phyloP scores from a whole-genome alignment of 2,888 invertebrate genomes.

The Volucella inanis region DNA sequence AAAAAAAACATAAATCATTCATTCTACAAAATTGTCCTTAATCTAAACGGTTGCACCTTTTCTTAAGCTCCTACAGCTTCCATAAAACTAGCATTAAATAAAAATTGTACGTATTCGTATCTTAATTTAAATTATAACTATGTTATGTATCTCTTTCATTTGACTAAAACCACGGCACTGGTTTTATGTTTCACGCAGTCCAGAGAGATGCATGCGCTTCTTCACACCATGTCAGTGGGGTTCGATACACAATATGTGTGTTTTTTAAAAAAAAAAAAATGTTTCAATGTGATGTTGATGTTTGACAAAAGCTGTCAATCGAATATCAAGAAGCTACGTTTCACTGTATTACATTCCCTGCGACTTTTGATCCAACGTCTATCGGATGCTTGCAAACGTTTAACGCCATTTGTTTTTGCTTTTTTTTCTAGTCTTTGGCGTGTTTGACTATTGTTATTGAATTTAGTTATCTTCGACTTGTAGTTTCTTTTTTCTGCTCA shows the following conservation, averaged over 20 bases:
- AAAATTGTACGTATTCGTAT: background rate
- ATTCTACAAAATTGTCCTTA: background rate
- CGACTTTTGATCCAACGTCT: background rate
- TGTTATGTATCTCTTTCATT: slow-evolving; percentile 22
- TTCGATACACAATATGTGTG: background rate
- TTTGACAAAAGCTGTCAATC: slow-evolving; percentile 2
- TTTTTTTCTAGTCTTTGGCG: slow-evolving; percentile 10
- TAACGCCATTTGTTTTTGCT: slow-evolving; percentile 2
- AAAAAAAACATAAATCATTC: background rate
- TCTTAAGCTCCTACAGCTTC: background rate
- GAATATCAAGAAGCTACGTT: slow-evolving; percentile 7
- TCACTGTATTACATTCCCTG: background rate
- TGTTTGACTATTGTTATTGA: background rate
- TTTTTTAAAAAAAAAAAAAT: background rate
- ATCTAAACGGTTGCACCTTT: slow-evolving; percentile 7
- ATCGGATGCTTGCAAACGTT: background rate
- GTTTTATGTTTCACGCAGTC: background rate
- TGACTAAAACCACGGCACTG: slow-evolving; percentile 19
- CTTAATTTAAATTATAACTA: slow-evolving; percentile 8
- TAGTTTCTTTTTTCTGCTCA: slow-evolving; percentile 49
- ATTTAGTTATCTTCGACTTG: slow-evolving; percentile 43
- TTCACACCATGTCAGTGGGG: too few species aligned
- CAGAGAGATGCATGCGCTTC: background rate
- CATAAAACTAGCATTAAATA: slow-evolving; percentile 4
- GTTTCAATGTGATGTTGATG: slow-evolving; percentile 18